phyloP scores from a whole-genome alignment of 2,113 vertebrate genomes.

The Candoia aspera region DNA sequence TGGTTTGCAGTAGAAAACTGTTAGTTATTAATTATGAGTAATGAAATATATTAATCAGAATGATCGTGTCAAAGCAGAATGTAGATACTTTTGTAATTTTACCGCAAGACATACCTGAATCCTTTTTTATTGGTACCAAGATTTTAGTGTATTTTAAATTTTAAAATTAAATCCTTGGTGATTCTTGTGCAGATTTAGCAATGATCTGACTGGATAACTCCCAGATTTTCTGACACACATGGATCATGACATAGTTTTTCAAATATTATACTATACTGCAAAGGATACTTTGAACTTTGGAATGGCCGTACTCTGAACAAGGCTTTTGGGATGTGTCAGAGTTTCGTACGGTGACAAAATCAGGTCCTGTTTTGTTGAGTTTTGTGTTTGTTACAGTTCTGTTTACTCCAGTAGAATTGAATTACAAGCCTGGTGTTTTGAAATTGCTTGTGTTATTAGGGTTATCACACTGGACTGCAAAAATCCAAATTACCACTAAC shows the following conservation, averaged over 20 bases:
- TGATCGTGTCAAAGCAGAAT: background rate
- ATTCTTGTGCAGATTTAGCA: background rate
- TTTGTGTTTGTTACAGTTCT: background rate
- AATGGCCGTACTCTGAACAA: background rate
- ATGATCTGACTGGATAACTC: background rate
- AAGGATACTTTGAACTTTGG: background rate
- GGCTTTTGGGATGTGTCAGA: background rate
- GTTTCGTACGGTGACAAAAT: background rate
- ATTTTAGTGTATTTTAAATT: background rate
- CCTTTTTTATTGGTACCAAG: background rate
- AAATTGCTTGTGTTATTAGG: background rate
- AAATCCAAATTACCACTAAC: background rate
- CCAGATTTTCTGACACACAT: background rate
- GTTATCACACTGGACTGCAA: background rate
- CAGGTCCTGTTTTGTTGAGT: background rate
- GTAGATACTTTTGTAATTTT: background rate
- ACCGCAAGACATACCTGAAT: background rate
- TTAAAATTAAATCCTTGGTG: background rate
- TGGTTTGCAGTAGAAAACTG: background rate
- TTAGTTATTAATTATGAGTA: background rate
- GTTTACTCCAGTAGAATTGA: background rate
- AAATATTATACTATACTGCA: background rate
- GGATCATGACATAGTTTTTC: background rate
- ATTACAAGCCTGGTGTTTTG: background rate
- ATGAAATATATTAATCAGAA: background rate